Percentiles rank a stretch among this genome's conserved stretches.
Conservation (phyloP, 2,888 invertebrate species). For the Tineola bisselliella region DNA sequence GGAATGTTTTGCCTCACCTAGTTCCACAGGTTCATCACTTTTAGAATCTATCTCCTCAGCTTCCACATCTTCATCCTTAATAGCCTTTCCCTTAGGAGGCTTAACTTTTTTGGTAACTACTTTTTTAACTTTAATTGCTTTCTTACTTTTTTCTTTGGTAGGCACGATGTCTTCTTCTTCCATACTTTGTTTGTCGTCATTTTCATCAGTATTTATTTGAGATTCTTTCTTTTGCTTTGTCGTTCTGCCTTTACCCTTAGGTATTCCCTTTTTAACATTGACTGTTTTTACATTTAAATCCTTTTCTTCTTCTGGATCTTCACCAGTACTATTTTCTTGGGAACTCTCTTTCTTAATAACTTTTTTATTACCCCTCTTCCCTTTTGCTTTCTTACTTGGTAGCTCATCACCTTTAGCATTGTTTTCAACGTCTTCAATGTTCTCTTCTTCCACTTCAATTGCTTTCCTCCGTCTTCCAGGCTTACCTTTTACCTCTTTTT, state of each 20-base stretch:
- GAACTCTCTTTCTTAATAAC: neutral
- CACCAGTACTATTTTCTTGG: neutral
- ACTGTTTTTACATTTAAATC: neutral
- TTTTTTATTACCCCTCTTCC: neutral
- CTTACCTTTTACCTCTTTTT: constrained; percentile 24
- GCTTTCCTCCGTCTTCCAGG: constrained; percentile 27
- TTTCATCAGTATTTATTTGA: constrained; percentile 19
- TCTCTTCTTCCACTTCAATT: constrained; percentile 35
- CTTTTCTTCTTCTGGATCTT: neutral
- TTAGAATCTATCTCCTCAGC: constrained; percentile 13
- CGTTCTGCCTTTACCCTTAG: constrained; percentile 20
- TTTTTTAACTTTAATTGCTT: neutral
- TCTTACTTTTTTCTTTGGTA: constrained; percentile 14
- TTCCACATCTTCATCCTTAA: neutral
- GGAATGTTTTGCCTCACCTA: neutral
- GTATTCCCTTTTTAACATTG: neutral
- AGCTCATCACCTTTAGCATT: constrained; percentile 16
- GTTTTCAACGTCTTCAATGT: constrained; percentile 19
- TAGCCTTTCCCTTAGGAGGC: constrained; percentile 13
- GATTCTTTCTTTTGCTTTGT: constrained; percentile 18
- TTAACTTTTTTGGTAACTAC: neutral
- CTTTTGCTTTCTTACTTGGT: neutral
- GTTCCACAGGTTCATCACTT: constrained; percentile 8
- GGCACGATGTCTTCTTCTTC: constrained; percentile 17
- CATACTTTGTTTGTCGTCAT: constrained; percentile 15